Conservation (phyloP, 1,140 invertebrate genomes). For the Pseudachorutes palmiensis region DNA sequence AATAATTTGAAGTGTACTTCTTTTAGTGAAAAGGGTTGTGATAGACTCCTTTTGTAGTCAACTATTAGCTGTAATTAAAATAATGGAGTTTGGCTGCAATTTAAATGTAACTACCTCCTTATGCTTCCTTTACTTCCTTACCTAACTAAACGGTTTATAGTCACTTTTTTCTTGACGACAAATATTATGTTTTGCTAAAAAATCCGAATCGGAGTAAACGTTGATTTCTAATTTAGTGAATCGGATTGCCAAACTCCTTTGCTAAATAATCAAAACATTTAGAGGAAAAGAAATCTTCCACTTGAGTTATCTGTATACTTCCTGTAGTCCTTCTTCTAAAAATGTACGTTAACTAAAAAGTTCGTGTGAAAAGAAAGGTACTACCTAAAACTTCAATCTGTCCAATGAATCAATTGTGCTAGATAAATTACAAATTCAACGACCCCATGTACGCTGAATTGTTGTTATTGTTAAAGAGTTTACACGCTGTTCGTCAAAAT, state of each 20-base stretch:
- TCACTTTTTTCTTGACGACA: not conserved
- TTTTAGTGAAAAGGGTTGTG: not conserved
- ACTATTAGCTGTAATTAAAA: not conserved
- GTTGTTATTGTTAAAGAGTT: too few species aligned
- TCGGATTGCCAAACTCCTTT: too few species aligned
- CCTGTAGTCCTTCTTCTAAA: too few species aligned
- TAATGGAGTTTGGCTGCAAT: not conserved
- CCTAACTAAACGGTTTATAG: not conserved
- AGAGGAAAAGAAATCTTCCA: too few species aligned
- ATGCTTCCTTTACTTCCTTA: not conserved
- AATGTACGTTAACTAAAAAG: too few species aligned
- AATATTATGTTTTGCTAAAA: not conserved
- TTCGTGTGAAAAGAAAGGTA: too few species aligned
- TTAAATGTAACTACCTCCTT: not conserved
- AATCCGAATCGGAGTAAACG: not conserved
- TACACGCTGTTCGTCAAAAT: too few species aligned
- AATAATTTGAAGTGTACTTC: not conserved
- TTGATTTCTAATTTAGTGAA: not conserved
- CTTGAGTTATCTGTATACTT: too few species aligned
- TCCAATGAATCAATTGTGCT: not conserved
- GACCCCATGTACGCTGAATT: too few species aligned
- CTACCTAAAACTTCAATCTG: not conserved
- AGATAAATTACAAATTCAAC: too few species aligned
- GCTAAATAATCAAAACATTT: too few species aligned
- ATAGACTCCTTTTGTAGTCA: constrained; percentile 7